Base-by-base conservation (phyloP, 2,113 vertebrate genomes). In the Hemichromis elongatus region DNA sequence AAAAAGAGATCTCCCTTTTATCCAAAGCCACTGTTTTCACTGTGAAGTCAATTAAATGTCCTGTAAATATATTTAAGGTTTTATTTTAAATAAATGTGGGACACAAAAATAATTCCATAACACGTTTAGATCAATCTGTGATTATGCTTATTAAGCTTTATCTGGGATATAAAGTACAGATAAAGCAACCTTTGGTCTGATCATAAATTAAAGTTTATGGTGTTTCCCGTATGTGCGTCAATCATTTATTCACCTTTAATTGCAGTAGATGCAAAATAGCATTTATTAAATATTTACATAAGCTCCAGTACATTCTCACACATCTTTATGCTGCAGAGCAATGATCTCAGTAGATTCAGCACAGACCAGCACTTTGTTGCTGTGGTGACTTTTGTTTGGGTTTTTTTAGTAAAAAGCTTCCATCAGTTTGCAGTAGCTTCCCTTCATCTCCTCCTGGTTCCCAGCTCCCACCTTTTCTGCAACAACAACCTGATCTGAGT, bases 391-490 rank as follows among this genome's bases (percentile, higher is more conserved):
- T 33, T 68, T n/a, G n/a, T n/a, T n/a, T n/a, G n/a, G n/a, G n/a
- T n/a, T n/a, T 28, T 90, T 7, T 93, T 84, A 1, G 63, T 0
- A 24, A 89, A 93, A 2, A 86, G 78, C 19, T 86, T 96, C 93
- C 33, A 85, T 95, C 82, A 97, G 94, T 50, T 79, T 90, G 81
- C 94, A 93, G 80, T 97, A 97, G 50, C 35, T 86, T 5, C 97
- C 97, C 4, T 80, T 50, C 50, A 8, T 78, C 1, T 80, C 42
- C 94, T 93, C 87, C 80, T 66, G n/a, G 1, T 94, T 30, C 30
- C 35, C 96, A 2, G 90, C 59, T 96, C 28, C 97, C 96, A 59
- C 97, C 94, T 10, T 52, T 5, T 0, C 97, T 97, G 0, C 83
- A 91, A 97, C 93, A 13, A 97, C 84, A 1, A 94, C 93, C 90